Evolutionary conservation across 2,797 vertebrate species (phyloP).

Genomic region (Erpetoichthys calabaricus): DNA sequence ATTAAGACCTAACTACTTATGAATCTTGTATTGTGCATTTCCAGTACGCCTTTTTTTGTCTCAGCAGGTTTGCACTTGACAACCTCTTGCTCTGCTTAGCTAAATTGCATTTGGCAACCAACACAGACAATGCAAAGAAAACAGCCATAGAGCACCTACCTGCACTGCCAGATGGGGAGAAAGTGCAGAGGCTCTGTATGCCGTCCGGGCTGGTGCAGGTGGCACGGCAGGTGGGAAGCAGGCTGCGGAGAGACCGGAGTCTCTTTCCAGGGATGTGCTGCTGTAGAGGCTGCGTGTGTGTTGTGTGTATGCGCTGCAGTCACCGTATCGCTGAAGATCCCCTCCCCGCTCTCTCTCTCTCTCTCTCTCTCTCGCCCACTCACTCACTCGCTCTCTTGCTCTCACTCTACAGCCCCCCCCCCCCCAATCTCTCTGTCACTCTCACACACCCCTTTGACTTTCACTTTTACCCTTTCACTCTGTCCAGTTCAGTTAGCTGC

Average conservation of each 20-base stretch:
- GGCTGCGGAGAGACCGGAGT: not conserved
- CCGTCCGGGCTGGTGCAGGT: not conserved
- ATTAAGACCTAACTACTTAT: no score
- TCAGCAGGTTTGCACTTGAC: no score
- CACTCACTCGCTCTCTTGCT: conserved; percentile 9
- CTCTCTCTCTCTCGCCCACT: conserved; percentile 6
- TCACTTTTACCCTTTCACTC: no score
- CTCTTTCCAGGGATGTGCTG: conserved; percentile 4
- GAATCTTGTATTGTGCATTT: no score
- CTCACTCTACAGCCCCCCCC: not conserved
- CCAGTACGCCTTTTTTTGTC: no score
- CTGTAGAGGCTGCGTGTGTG: conserved; percentile 4
- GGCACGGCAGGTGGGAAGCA: conserved; percentile 2
- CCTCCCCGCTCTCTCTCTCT: conserved; percentile 8
- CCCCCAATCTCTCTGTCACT: not conserved
- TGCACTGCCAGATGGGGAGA: conserved; percentile 5
- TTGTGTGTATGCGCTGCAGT: conserved; percentile 10
- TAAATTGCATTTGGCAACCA: not conserved
- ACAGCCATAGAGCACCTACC: conserved; percentile 7
- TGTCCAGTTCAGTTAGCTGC: no score
- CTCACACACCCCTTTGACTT: not conserved
- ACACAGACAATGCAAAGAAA: not conserved
- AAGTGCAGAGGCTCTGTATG: not conserved
- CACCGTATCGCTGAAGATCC: conserved; percentile 5
- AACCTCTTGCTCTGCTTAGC: not conserved